Conservation (phyloP, 1,140 invertebrate species). For the Brachionus paranguensis region DNA sequence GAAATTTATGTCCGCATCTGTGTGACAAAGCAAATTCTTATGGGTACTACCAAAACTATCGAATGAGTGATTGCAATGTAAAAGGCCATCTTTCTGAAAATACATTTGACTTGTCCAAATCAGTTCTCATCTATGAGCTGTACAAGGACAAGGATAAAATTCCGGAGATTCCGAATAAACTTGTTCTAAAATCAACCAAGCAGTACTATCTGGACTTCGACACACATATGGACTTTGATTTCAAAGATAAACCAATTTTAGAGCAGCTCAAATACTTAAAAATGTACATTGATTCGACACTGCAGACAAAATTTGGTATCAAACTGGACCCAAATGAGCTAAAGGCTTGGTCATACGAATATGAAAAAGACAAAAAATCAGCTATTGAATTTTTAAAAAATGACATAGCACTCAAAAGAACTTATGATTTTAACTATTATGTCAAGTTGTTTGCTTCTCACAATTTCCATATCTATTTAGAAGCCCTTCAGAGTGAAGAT, state of each 20-base stretch:
- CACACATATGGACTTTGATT: neutral
- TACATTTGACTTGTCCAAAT: neutral
- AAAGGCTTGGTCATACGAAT: neutral
- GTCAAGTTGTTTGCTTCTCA: neutral
- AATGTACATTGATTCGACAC: neutral
- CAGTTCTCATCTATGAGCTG: constrained; percentile 11
- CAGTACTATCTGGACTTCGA: constrained; percentile 28
- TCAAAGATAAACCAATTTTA: neutral
- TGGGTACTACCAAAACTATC: neutral
- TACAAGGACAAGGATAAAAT: neutral
- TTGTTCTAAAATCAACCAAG: constrained; percentile 30
- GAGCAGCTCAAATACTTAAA: constrained; percentile 12
- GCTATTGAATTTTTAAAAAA: neutral
- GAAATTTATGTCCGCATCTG: neutral
- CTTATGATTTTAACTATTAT: neutral
- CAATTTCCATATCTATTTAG: neutral
- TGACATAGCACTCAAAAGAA: neutral
- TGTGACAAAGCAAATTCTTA: neutral
- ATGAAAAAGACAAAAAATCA: neutral
- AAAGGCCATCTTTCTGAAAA: neutral
- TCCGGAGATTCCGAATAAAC: neutral
- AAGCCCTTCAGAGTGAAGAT: neutral
- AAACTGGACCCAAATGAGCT: neutral
- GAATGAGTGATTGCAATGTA: neutral
- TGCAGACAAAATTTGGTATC: neutral